Percentiles rank a stretch among this genome's conserved stretches.
These are phyloP conservation scores for Zoroaster sp. DNA, from an alignment of 53 echinoderm and acorn worm genomes.

Conservation along the genomic window DNA sequence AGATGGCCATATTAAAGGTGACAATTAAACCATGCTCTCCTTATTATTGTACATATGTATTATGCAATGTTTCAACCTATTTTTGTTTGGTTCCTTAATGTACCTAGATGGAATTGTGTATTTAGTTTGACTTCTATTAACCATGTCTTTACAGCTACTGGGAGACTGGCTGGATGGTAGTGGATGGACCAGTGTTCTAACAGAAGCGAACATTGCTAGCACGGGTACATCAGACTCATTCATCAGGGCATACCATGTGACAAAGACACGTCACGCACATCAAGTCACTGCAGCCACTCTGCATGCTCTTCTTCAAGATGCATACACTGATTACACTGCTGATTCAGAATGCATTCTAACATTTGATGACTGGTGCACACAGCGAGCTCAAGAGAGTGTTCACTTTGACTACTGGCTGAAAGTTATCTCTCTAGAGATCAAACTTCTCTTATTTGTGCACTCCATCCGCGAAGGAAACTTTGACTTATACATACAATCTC, in stretches of 20 bases:
- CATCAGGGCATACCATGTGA: neutral
- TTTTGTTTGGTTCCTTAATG: neutral
- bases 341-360: no score
- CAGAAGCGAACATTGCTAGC: neutral
- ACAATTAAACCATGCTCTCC: neutral
- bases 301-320: neutral
- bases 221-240: neutral
- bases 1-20: conserved; percentile 14
- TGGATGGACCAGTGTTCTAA: neutral
- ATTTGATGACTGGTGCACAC: no score
- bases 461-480: no score
- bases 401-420: no score
- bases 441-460: no score
- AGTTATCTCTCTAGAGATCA: no score
- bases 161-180: neutral
- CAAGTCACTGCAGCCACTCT: neutral
- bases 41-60: neutral
- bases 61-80: neutral
- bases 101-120: neutral
- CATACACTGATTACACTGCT: no score
- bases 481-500: no score
- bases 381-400: no score
- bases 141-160: neutral
- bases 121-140: neutral
- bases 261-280: neutral